These are phyloP conservation scores for Tetragonula carbonaria DNA, from an alignment of 2,888 invertebrate species.

Conservation along the genomic window DNA sequence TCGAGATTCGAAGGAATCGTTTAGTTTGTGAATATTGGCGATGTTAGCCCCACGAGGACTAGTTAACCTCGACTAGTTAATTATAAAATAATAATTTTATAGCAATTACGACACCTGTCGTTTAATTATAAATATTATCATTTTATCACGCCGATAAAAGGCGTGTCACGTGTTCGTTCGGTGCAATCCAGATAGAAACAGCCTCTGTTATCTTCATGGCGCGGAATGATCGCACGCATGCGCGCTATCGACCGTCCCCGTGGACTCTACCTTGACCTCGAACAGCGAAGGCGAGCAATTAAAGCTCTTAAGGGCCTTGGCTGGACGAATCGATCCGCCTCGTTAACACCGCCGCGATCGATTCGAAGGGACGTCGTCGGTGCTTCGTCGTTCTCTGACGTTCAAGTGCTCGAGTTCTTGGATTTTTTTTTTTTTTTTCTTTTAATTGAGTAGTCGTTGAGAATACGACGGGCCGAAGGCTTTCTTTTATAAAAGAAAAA, in stretches of 20 bases:
- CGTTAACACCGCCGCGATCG: conserved; percentile 35
- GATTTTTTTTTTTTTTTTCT: background rate
- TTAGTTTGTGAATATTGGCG: too few relatives aligned
- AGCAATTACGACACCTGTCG: too few relatives aligned
- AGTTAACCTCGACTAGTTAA: too few relatives aligned
- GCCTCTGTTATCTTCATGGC: background rate
- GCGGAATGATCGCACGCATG: conserved; percentile 42
- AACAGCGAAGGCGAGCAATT: conserved; percentile 62
- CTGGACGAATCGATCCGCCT: conserved; percentile 51
- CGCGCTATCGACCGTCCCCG: conserved; percentile 64
- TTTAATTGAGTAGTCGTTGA: too few relatives aligned
- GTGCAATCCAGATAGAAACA: background rate
- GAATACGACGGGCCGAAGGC: too few relatives aligned
- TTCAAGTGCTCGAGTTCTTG: background rate
- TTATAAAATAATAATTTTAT: too few relatives aligned
- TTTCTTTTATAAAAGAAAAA: too few relatives aligned
- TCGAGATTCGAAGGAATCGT: too few relatives aligned
- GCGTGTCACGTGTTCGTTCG: background rate
- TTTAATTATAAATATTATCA: too few relatives aligned
- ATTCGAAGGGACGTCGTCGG: background rate
- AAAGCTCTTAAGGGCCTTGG: conserved; percentile 59
- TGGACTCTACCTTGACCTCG: conserved; percentile 69
- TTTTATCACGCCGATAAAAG: background rate
- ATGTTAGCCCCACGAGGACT: too few relatives aligned
- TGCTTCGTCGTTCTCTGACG: background rate